Percentiles rank a stretch among this genome's conserved stretches.
Conservation (phyloP, 2,797 vertebrate genomes). For the Myiotriccus ornatus region DNA sequence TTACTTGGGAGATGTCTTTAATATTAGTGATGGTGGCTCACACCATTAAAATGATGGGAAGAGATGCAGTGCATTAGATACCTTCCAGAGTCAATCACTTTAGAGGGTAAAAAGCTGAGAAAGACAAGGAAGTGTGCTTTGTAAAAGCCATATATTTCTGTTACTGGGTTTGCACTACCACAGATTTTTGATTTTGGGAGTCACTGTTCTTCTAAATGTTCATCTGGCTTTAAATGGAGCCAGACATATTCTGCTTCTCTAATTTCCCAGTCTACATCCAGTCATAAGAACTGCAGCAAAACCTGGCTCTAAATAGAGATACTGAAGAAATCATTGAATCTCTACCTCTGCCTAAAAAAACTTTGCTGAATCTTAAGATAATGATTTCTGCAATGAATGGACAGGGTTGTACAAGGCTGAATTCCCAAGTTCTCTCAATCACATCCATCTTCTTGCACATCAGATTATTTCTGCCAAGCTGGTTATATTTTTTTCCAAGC, state of each 20-base stretch:
- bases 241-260: neutral
- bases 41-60: neutral
- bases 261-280: neutral
- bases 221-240: neutral
- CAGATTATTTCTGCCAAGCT: neutral
- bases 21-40: neutral
- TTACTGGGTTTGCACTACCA: neutral
- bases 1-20: neutral
- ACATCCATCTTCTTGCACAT: neutral
- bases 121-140: neutral
- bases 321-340: neutral
- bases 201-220: neutral
- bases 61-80: neutral
- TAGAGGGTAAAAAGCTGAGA: neutral
- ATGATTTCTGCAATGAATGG: neutral
- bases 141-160: neutral
- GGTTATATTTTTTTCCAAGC: slow-evolving; percentile 55
- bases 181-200: neutral
- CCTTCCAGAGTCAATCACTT: neutral
- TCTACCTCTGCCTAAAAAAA: neutral
- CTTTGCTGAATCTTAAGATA: neutral
- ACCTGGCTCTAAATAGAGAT: neutral
- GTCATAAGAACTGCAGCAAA: neutral
- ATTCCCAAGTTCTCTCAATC: neutral
- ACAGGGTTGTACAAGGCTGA: neutral